These are phyloP conservation scores for Phocoena phocoena DNA, from an alignment of 2,113 vertebrate genomes.

Conservation along the genomic window DNA sequence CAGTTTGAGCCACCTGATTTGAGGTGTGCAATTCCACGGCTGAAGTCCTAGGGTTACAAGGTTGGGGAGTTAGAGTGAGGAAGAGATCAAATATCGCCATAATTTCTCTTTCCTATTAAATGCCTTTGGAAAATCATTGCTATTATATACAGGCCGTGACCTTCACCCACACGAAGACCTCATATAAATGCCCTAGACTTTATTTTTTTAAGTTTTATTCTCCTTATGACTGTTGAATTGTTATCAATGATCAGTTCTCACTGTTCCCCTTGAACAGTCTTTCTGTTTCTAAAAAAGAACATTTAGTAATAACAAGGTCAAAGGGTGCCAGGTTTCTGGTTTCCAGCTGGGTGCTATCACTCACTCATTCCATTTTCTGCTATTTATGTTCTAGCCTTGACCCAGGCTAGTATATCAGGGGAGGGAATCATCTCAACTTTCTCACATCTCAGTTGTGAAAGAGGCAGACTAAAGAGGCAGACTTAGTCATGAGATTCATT, in stretches of 20 bases:
- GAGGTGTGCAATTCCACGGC: background rate
- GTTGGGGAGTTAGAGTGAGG: background rate
- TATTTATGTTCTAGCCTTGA: conserved; percentile 22
- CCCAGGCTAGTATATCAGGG: background rate
- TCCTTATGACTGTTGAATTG: conserved; percentile 13
- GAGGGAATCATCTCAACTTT: background rate
- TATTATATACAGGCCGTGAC: background rate
- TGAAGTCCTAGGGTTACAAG: background rate
- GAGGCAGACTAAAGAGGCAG: background rate
- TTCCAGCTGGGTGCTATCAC: background rate
- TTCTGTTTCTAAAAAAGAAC: conserved; percentile 30
- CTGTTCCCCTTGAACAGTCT: background rate
- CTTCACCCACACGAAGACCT: background rate
- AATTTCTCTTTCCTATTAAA: conserved; percentile 4
- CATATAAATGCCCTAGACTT: background rate
- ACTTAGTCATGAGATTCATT: background rate
- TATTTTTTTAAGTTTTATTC: conserved; percentile 25
- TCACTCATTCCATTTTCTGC: background rate
- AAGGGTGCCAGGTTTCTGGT: background rate
- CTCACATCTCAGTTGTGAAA: conserved; percentile 32
- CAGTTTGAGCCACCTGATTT: background rate
- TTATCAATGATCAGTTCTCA: background rate
- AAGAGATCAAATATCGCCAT: background rate
- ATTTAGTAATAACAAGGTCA: background rate
- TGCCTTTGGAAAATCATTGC: conserved; percentile 16